Evolutionary conservation across 2,113 vertebrate species (phyloP).

Genomic region (Ciconia stormi): DNA sequence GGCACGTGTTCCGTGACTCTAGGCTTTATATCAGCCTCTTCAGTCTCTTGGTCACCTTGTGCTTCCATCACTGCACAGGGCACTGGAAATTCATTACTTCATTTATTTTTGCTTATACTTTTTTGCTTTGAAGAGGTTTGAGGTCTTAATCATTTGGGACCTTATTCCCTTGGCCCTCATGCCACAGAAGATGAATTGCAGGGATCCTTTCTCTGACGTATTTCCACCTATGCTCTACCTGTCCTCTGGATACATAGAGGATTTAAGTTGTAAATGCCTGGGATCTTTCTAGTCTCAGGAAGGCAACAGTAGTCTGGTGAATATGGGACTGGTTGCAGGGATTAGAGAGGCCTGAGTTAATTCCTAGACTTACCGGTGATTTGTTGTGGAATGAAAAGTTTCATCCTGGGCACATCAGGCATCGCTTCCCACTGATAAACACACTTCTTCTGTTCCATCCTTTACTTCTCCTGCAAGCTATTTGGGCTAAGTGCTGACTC

Average conservation of each 20-base stretch:
- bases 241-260: background rate
- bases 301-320: background rate
- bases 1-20: background rate
- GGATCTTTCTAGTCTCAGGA: background rate
- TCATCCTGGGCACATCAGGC: background rate
- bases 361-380: background rate
- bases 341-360: background rate
- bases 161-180: background rate
- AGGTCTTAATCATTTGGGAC: background rate
- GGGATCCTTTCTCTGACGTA: background rate
- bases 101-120: background rate
- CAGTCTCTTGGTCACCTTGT: background rate
- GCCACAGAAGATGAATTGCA: accelerated
- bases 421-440: background rate
- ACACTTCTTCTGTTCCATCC: no score
- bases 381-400: background rate
- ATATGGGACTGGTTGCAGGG: background rate
- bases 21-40: background rate
- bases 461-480: background rate
- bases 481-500: background rate
- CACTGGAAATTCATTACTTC: background rate
- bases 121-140: background rate
- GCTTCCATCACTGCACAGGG: background rate
- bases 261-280: background rate
- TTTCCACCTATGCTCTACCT: background rate